phyloP scores from a whole-genome alignment of 2,113 vertebrate species.

The Hylia prasina region DNA sequence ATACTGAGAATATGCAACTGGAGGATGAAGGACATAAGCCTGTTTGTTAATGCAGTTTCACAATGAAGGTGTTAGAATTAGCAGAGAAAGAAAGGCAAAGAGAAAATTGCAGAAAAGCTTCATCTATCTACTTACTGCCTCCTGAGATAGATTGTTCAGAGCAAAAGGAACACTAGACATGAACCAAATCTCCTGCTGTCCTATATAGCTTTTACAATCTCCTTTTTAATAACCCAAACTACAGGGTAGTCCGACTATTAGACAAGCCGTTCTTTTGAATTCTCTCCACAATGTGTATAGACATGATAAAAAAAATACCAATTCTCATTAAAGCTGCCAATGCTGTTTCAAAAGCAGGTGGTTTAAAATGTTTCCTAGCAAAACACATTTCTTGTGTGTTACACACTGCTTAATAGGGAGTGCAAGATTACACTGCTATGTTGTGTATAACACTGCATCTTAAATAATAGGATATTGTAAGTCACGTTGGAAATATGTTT shows the following conservation, averaged over 20 bases:
- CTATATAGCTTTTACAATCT: conserved; percentile 69
- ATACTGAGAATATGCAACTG: neutral
- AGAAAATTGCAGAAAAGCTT: conserved; percentile 56
- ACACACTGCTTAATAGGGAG: conserved; percentile 48
- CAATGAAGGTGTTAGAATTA: conserved; percentile 64
- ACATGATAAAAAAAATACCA: conserved; percentile 50
- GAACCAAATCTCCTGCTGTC: conserved; percentile 69
- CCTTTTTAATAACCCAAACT: conserved; percentile 68
- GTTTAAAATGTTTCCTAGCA: conserved; percentile 49
- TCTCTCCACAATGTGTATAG: conserved; percentile 48
- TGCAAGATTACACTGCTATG: conserved; percentile 22
- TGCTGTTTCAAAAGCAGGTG: conserved; percentile 59
- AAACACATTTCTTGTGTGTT: conserved; percentile 42
- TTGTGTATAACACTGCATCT: conserved; percentile 27
- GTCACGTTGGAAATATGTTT: conserved; percentile 47
- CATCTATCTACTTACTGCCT: conserved; percentile 70
- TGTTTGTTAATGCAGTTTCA: conserved; percentile 64
- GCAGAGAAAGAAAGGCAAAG: conserved; percentile 27
- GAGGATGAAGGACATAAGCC: conserved; percentile 11
- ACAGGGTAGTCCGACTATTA: conserved; percentile 58
- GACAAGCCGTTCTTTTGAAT: conserved; percentile 54
- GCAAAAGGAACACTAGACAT: conserved; percentile 58
- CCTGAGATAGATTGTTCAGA: conserved; percentile 65
- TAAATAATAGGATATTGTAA: conserved; percentile 57
- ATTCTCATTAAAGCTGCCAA: conserved; percentile 69